phyloP scores from a whole-genome alignment of 2,888 invertebrate species.

The Rugalucina vietnamica region DNA sequence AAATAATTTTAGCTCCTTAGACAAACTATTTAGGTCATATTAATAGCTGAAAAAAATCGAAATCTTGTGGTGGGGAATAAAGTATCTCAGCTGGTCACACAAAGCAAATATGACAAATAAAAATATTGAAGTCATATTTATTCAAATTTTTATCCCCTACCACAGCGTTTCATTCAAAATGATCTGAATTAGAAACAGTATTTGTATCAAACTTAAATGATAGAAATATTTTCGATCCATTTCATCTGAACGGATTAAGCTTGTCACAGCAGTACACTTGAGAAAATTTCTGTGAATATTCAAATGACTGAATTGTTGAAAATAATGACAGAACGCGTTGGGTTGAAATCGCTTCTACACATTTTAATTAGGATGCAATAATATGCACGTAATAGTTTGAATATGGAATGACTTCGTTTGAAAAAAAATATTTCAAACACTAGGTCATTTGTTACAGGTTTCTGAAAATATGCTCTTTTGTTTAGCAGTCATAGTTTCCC shows the following conservation, averaged over 20 bases:
- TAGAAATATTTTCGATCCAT: not conserved
- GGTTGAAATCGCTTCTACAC: conserved; percentile 30
- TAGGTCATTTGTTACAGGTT: not conserved
- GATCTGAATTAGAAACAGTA: not conserved
- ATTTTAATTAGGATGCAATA: conserved; percentile 38
- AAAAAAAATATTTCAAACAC: not conserved
- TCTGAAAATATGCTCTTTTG: conserved; percentile 19
- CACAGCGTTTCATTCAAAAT: not conserved
- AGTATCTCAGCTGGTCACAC: conserved; percentile 6
- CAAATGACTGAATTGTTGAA: conserved; percentile 30
- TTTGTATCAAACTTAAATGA: conserved; percentile 5
- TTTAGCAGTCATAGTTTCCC: not conserved
- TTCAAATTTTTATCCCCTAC: conserved; percentile 6
- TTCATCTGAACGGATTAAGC: conserved; percentile 40
- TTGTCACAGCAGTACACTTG: conserved; percentile 24
- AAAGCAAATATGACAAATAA: not conserved
- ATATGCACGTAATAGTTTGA: conserved; percentile 6
- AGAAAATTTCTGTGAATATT: conserved; percentile 40
- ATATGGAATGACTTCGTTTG: conserved; percentile 31
- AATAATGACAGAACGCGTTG: conserved; percentile 26
- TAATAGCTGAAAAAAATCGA: too few species aligned
- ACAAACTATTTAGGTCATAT: too few species aligned
- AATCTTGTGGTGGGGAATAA: too few species aligned
- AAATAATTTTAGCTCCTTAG: too few species aligned
- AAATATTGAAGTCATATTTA: conserved; percentile 6